A percentile compares a stretch with the other conserved stretches of the same genome.
These are phyloP conservation scores for Drosophila parvula DNA, from an alignment of 1,140 invertebrate species.

Conservation along the genomic window DNA sequence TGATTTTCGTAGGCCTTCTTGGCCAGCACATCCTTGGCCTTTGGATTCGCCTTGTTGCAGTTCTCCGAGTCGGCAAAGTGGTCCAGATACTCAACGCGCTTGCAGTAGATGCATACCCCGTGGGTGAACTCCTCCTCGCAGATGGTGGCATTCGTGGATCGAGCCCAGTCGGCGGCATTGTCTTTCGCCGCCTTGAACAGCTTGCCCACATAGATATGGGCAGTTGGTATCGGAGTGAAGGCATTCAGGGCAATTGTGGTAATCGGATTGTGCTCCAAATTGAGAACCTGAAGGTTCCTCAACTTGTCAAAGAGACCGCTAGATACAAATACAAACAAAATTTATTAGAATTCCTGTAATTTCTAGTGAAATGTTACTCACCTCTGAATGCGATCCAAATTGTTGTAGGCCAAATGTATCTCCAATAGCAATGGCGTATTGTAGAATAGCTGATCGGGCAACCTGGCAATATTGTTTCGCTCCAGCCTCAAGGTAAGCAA, in stretches of 20 bases:
- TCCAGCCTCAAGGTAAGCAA: slow-evolving; percentile 56
- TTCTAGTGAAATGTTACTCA: slow-evolving; percentile 8
- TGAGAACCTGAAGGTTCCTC: slow-evolving; percentile 59
- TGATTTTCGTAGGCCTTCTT: slow-evolving; percentile 56
- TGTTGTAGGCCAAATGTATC: slow-evolving; percentile 67
- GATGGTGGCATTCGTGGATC: slow-evolving; percentile 64
- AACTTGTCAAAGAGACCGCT: slow-evolving; percentile 69
- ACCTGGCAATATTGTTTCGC: slow-evolving; percentile 61
- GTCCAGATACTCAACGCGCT: slow-evolving; percentile 65
- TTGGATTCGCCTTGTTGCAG: slow-evolving; percentile 64
- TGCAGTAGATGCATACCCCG: slow-evolving; percentile 70
- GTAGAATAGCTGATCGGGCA: slow-evolving; percentile 62
- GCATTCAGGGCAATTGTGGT: slow-evolving; percentile 66
- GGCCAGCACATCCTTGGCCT: slow-evolving; percentile 53
- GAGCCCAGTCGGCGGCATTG: slow-evolving; percentile 56
- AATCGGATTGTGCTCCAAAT: slow-evolving; percentile 72
- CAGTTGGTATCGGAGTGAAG: slow-evolving; percentile 48
- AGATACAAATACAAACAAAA: not conserved
- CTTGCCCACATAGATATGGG: slow-evolving; percentile 67
- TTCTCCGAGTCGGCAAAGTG: slow-evolving; percentile 68
- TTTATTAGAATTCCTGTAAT: not conserved
- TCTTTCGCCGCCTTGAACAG: slow-evolving; percentile 28
- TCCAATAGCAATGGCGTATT: slow-evolving; percentile 55
- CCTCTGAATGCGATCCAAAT: slow-evolving; percentile 70
- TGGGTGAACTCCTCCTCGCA: slow-evolving; percentile 69